Evolutionary conservation across 2,797 vertebrate species (phyloP).

Genomic region (Anas georgica): DNA sequence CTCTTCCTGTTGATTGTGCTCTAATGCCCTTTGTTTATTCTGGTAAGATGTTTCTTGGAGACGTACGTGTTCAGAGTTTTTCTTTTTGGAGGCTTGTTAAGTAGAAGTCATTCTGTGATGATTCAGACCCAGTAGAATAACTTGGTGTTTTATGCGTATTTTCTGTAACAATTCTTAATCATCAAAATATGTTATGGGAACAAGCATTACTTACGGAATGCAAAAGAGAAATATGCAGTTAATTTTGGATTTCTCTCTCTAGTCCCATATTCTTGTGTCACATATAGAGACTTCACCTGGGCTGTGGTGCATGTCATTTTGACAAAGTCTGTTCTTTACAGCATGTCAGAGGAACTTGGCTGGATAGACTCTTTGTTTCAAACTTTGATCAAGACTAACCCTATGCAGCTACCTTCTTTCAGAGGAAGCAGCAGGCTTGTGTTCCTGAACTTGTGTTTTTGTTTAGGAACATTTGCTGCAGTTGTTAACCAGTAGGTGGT

Average conservation of each 20-base stretch:
- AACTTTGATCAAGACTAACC: background rate
- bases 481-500: background rate
- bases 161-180: background rate
- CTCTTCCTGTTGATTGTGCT: conserved; percentile 79
- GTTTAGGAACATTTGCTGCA: background rate
- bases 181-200: background rate
- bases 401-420: background rate
- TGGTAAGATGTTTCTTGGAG: conserved; percentile 68
- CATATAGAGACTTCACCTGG: background rate
- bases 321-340: background rate
- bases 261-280: background rate
- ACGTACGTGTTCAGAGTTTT: conserved; percentile 18
- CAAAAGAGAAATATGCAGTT: background rate
- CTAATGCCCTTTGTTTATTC: conserved; percentile 75
- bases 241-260: background rate
- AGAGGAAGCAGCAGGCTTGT: conserved; percentile 6
- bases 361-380: conserved; percentile 6
- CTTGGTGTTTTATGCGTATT: background rate
- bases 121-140: background rate
- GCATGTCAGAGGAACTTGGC: background rate
- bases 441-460: background rate
- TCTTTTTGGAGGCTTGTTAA: background rate
- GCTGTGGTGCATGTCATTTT: background rate
- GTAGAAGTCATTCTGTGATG: background rate
- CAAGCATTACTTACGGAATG: background rate